These are phyloP conservation scores for Lasioglossum leucozonium DNA, from an alignment of 2,888 invertebrate species.

Conservation along the genomic window DNA sequence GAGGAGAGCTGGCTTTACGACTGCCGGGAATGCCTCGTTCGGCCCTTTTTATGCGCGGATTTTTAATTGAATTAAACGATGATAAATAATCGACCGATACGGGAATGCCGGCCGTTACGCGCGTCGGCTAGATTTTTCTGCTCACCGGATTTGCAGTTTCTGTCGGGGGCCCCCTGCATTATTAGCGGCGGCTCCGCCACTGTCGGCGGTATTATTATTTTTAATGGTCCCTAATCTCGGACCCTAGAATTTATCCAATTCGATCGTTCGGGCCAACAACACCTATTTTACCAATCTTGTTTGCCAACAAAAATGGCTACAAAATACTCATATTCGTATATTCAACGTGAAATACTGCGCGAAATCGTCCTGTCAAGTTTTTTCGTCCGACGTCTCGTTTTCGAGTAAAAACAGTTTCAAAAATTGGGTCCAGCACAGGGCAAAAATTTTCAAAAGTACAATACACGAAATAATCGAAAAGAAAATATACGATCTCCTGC, in stretches of 20 bases:
- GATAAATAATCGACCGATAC: slow-evolving; percentile 59
- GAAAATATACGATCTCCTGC: not conserved
- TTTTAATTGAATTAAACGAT: slow-evolving; percentile 67
- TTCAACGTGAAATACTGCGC: not conserved
- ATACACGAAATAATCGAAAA: not conserved
- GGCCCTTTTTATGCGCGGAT: slow-evolving; percentile 61
- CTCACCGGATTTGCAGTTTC: slow-evolving; percentile 40
- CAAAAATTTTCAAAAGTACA: too few species aligned
- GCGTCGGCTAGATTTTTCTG: slow-evolving; percentile 48
- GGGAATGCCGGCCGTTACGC: slow-evolving; percentile 47
- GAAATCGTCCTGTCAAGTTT: not conserved
- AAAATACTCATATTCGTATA: not conserved
- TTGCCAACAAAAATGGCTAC: not conserved
- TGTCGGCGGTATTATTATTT: not conserved
- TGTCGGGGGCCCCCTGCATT: not conserved
- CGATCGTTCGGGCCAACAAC: not conserved
- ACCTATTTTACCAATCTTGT: too few species aligned
- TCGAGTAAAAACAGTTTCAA: not conserved
- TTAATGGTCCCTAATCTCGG: not conserved
- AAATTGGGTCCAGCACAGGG: too few species aligned
- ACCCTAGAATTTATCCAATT: not conserved
- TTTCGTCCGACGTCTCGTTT: not conserved
- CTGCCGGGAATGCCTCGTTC: slow-evolving; percentile 50
- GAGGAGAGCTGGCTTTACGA: slow-evolving; percentile 54
- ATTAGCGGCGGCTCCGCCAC: not conserved